Conservation (phyloP, 2,888 invertebrate species). For the Neria commutata region DNA sequence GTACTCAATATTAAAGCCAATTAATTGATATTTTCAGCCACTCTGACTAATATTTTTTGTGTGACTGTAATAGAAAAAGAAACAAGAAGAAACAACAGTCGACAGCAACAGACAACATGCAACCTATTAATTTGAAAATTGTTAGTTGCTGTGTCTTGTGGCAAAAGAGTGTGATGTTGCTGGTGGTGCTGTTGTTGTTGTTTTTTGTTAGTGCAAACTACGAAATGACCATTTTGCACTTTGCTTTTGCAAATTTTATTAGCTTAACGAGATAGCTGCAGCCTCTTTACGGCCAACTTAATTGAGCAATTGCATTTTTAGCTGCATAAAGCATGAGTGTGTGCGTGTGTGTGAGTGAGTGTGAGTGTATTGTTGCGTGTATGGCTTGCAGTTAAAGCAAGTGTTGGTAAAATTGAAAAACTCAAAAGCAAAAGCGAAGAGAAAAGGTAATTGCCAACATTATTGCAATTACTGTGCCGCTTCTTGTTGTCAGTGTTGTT, state of each 20-base stretch:
- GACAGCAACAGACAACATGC: slow-evolving; percentile 3
- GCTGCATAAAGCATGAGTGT: not conserved
- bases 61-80: not conserved
- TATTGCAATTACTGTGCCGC: slow-evolving; percentile 18
- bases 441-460: slow-evolving; percentile 14
- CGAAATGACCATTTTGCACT: slow-evolving; percentile 14
- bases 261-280: slow-evolving; percentile 15
- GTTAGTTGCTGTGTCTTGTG: slow-evolving; percentile 13
- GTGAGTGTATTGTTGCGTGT: not conserved
- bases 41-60: no score
- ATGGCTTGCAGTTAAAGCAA: not conserved
- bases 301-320: slow-evolving; percentile 26
- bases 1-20: no score
- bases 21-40: no score
- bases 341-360: not conserved
- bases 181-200: not conserved
- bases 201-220: not conserved
- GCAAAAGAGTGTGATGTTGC: not conserved
- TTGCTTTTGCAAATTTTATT: slow-evolving; percentile 23
- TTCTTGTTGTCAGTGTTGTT: not conserved
- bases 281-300: slow-evolving; percentile 15
- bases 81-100: not conserved
- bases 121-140: slow-evolving; percentile 25
- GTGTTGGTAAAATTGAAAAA: not conserved
- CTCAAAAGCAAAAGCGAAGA: not conserved